Evolutionary conservation across 1,140 invertebrate species (phyloP), one percentile per base, ranked within the genome.

Genomic region (Aplysia californica): DNA sequence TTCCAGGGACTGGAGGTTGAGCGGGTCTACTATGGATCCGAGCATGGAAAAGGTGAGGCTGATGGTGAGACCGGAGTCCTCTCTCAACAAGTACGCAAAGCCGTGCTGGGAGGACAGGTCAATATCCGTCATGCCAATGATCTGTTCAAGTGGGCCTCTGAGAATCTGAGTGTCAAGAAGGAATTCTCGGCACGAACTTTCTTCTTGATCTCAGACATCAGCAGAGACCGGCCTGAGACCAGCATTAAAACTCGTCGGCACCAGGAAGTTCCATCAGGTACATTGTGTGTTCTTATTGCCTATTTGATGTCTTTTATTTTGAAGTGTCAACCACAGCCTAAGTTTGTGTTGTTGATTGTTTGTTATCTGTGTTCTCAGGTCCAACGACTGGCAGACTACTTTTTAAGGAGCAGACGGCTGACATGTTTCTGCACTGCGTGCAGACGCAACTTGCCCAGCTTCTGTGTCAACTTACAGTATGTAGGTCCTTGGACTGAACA

Each of bases 41-140:
- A 74, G 36, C 72, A 65, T 31, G 58, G 72, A 2, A 74, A 74
- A 33, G 72, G 72, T 18, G 72, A 74, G 59, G 72, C 72, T 39
- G 72, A 74, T 65, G 72, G 58, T 26, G 72, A 74, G 31, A 74
- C 72, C 29, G 72, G 72, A 1, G 38, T 38, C 23, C n/a, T 74
- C 33, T 64, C 58, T 38, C 56, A 74, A 35, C 20, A 3, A 2
- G 5, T 74, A 6, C 36, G 50, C 2, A 65, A 33, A 10, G 72
- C 58, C 6, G 56, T 65, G 33, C 21, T 41, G 2, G 38, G 36
- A 23, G 23, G 59, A 10, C 5, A 69, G 29, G 26, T n/a, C 1
- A 21, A 38, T 21, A 64, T 74, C 36, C 33, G 23, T 4, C 0
- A 23, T 41, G 72, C 72, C 31, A 39, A 26, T 23, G 72, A 65